A percentile compares a stretch with the other conserved stretches of the same genome.
phyloP scores from a whole-genome alignment of 2,797 vertebrate species.

The Dicrostonyx torquatus region DNA sequence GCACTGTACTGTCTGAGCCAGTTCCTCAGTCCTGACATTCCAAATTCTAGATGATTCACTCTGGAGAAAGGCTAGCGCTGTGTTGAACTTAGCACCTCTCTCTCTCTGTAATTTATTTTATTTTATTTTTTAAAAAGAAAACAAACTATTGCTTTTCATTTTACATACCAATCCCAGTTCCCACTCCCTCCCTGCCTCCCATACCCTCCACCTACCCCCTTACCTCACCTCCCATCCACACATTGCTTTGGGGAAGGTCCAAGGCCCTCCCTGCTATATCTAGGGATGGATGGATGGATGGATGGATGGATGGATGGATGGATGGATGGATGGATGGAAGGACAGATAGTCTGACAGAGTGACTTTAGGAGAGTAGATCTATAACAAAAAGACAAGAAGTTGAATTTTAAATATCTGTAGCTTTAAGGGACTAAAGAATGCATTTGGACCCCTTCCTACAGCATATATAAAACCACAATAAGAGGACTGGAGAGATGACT shows the following conservation, averaged over 20 bases:
- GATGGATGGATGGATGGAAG: background rate
- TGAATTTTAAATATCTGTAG: background rate
- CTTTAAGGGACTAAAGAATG: background rate
- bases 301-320: too few species aligned
- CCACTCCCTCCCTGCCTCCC: too few species aligned
- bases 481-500: background rate
- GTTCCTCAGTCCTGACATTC: background rate
- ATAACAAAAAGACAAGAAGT: background rate
- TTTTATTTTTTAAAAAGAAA: too few species aligned
- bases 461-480: background rate
- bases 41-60: conserved; percentile 5
- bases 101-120: background rate
- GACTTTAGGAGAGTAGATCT: background rate
- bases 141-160: too few species aligned
- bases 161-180: too few species aligned
- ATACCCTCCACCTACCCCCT: too few species aligned
- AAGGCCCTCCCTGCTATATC: too few species aligned
- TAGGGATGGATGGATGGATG: background rate
- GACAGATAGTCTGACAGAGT: background rate
- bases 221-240: too few species aligned
- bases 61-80: background rate
- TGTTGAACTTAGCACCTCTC: conserved; percentile 7
- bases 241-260: too few species aligned
- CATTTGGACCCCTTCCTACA: background rate
- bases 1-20: background rate